phyloP scores from a whole-genome alignment of 2,113 vertebrate genomes.

The Ondatra zibethicus region DNA sequence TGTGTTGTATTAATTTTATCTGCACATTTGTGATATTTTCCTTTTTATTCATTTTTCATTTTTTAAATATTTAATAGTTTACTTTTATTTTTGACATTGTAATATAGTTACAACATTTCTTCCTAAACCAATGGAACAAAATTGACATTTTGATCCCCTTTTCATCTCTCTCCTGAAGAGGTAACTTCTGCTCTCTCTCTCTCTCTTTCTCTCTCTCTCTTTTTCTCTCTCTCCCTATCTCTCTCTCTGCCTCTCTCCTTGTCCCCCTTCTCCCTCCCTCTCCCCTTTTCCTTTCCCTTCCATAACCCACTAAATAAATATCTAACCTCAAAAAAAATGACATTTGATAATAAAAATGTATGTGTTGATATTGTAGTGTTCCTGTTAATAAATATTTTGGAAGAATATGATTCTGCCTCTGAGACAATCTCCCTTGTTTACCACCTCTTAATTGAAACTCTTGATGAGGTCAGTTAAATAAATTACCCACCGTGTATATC shows the following conservation, averaged over 20 bases:
- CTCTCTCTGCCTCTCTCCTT: no score
- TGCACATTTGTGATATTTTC: not conserved
- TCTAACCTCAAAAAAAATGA: no score
- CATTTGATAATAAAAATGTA: no score
- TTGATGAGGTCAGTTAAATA: conserved; percentile 42
- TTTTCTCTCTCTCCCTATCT: no score
- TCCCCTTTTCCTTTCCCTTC: no score
- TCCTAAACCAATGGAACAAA: not conserved
- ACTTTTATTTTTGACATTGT: not conserved
- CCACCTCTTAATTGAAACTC: conserved; percentile 29
- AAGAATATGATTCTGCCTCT: not conserved
- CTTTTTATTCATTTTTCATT: not conserved
- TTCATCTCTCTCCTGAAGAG: no score
- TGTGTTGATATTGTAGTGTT: conserved; percentile 18
- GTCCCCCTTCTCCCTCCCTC: no score
- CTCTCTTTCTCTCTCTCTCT: no score
- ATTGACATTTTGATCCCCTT: not conserved
- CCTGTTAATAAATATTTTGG: conserved; percentile 21
- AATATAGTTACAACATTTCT: not conserved
- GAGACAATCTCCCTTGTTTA: conserved; percentile 17
- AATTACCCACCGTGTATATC: not conserved
- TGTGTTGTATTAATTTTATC: not conserved
- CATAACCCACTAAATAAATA: no score
- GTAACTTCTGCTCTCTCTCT: no score
- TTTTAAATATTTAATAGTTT: not conserved